A percentile compares a stretch with the other conserved stretches of the same genome.
Evolutionary conservation across 2,797 vertebrate genomes (phyloP).

Genomic region (Brachymystax lenok): DNA sequence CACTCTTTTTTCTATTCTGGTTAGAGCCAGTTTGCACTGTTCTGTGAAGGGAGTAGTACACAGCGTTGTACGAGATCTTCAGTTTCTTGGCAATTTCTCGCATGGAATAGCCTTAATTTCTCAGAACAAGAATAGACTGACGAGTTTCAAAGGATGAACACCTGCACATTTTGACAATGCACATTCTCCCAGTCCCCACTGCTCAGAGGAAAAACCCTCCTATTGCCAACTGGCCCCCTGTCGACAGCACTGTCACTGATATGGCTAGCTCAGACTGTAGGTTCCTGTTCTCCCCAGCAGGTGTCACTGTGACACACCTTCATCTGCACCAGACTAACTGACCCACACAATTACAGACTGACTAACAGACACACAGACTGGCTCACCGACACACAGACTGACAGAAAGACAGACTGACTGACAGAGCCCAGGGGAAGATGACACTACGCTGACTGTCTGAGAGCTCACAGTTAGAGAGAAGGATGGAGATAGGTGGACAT

Average conservation of each 20-base stretch:
- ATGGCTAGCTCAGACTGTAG: constrained; percentile 41
- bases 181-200: constrained; percentile 31
- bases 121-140: too few relatives aligned
- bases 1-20: too few relatives aligned
- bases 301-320: constrained; percentile 61
- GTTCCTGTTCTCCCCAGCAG: constrained; percentile 55
- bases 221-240: constrained; percentile 41
- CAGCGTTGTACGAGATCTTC: too few relatives aligned
- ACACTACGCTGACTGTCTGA: constrained; percentile 32
- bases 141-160: background rate
- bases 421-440: constrained; percentile 43
- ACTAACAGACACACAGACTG: background rate
- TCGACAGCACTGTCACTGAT: constrained; percentile 23
- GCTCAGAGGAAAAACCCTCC: constrained; percentile 34
- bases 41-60: too few relatives aligned
- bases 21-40: too few relatives aligned
- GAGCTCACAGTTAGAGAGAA: constrained; percentile 28
- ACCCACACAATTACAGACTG: background rate
- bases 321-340: constrained; percentile 6
- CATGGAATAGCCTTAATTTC: too few relatives aligned
- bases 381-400: background rate
- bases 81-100: too few relatives aligned
- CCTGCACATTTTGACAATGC: constrained; percentile 47
- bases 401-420: background rate
- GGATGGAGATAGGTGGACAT: constrained; percentile 18